A percentile compares a stretch with the other conserved stretches of the same genome.
Conservation (phyloP, 2,888 invertebrate genomes). For the Limenitis camilla region DNA sequence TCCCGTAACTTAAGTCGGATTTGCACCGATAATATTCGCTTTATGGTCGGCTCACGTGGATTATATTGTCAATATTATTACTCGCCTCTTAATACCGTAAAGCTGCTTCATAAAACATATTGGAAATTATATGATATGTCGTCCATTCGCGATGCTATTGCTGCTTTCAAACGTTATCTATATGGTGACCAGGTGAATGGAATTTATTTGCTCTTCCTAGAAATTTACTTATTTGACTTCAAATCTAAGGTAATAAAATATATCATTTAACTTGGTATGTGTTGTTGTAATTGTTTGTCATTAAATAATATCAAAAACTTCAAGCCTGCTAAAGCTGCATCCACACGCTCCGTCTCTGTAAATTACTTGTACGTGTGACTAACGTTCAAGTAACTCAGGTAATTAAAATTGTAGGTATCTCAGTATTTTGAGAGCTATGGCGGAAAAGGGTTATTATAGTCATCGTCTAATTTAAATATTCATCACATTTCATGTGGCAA, state of each 20-base stretch:
- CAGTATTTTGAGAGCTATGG: too few species aligned
- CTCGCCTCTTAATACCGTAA: slow-evolving; percentile 70
- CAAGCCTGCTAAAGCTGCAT: too few species aligned
- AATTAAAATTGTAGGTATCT: too few species aligned
- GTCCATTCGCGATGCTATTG: slow-evolving; percentile 30
- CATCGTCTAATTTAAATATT: too few species aligned
- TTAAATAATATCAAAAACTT: too few species aligned
- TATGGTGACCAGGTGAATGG: slow-evolving; percentile 20
- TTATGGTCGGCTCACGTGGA: slow-evolving; percentile 55
- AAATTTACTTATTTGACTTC: background rate
- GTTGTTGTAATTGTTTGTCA: too few species aligned
- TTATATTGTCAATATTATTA: slow-evolving; percentile 71
- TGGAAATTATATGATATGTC: slow-evolving; percentile 57
- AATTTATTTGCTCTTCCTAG: background rate
- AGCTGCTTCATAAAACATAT: slow-evolving; percentile 68
- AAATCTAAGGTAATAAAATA: background rate
- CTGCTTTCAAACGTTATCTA: slow-evolving; percentile 30
- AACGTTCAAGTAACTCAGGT: too few species aligned
- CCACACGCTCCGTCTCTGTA: too few species aligned
- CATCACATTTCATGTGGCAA: too few species aligned
- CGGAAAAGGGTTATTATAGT: too few species aligned
- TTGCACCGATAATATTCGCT: slow-evolving; percentile 59
- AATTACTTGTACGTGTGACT: too few species aligned
- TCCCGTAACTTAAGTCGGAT: slow-evolving; percentile 58
- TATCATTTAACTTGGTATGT: too few species aligned